A percentile compares a stretch with the other conserved stretches of the same genome.
Conservation (phyloP, 2,888 invertebrate species). For the Plagodis pulveraria region DNA sequence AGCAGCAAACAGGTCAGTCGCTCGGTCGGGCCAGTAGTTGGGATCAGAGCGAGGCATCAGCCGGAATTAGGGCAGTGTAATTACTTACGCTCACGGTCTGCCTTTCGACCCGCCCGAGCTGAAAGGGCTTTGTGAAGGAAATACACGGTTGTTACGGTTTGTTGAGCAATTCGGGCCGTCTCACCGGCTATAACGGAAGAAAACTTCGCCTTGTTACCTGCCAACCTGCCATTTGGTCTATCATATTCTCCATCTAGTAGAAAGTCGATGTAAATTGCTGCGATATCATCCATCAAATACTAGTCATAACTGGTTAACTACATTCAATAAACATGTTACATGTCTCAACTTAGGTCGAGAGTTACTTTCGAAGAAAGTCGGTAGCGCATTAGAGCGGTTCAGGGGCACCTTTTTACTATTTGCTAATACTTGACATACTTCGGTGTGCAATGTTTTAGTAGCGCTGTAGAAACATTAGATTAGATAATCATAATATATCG, state of each 20-base stretch:
- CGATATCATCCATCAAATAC: constrained; percentile 26
- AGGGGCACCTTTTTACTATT: constrained; percentile 30
- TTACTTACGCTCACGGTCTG: constrained; percentile 62
- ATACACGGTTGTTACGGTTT: constrained; percentile 61
- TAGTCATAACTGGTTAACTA: constrained; percentile 25
- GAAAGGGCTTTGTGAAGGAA: constrained; percentile 69
- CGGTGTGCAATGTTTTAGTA: constrained; percentile 18
- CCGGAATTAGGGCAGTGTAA: constrained; percentile 71
- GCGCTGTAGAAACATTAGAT: constrained; percentile 31
- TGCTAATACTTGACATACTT: constrained; percentile 24
- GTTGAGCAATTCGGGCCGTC: constrained; percentile 56
- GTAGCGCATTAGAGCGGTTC: constrained; percentile 28
- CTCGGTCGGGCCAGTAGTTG: constrained; percentile 37
- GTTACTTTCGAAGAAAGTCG: constrained; percentile 38
- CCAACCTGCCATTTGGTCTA: constrained; percentile 31
- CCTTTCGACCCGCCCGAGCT: constrained; percentile 59
- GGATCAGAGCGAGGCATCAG: constrained; percentile 54
- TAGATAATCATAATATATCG: constrained; percentile 14
- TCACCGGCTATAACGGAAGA: constrained; percentile 25
- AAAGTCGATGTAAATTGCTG: constrained; percentile 18
- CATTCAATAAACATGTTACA: constrained; percentile 27
- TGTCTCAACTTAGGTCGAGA: constrained; percentile 9
- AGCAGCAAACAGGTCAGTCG: constrained; percentile 56
- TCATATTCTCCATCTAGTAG: constrained; percentile 22
- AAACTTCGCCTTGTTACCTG: constrained; percentile 32